Evolutionary conservation across 2,888 invertebrate genomes (phyloP), one percentile per base, ranked within the genome.

Genomic region (Crepidodera aurea): DNA sequence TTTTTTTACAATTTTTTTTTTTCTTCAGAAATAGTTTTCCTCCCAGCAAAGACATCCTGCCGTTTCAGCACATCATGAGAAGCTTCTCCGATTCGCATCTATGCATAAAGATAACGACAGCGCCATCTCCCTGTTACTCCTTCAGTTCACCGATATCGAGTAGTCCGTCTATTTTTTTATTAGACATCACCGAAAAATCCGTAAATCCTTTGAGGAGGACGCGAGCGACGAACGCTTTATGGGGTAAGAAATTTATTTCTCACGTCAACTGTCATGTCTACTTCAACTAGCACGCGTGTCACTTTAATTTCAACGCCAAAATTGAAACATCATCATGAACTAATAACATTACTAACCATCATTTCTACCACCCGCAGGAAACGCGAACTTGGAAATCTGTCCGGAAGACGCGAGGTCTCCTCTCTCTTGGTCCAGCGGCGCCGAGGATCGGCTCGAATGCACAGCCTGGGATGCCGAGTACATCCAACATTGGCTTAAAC

Each of bases 71-170:
- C 75, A 87, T 90, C 67, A 89, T 90, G 79, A 83, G 90, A 70
- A 90, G 90, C 77, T 89, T 90, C 77, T 90, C 90, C 29, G 90
- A 90, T 78, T 90, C 90, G 2, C 90, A 90, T 77, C 83, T 90
- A 3, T 90, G 89, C 76, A 83, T 90, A 19, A 90, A 89, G 77
- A 83, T 90, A 39, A 84, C 89, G 25, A 84, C 89, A 5, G 84
- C 87, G 18, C 84, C 87, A 7, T 84, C 86, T 60, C 82, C 82
- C 19, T 82, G 80, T 82, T 86, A 79, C 79, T 86, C 80, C 74
- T 86, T 81, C 81, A 84, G 74, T 46, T 82, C 82, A 32, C 86
- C 87, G 1, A 82, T 86, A 1, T 87, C 87, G 25, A 87, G 87
- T 75, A 86, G 87, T 60, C 82, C 83, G 1, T 87, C 87, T 44